These are phyloP conservation scores for Trochalopteron elliotii DNA, from an alignment of 2,113 vertebrate species.

Conservation along the genomic window DNA sequence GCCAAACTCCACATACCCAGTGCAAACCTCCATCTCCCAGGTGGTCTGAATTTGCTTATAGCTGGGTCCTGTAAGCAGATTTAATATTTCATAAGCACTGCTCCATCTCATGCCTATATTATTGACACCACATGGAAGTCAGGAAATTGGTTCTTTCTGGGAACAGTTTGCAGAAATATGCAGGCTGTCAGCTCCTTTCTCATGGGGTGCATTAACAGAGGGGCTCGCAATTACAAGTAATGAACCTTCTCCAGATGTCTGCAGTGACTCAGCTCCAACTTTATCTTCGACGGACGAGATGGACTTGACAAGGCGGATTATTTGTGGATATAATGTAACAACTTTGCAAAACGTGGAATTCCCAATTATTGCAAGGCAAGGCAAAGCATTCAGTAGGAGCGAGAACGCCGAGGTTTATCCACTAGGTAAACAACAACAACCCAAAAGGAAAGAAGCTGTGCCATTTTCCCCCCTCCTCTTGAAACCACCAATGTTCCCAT, in stretches of 20 bases:
- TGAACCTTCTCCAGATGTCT: constrained; percentile 91
- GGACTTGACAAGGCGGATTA: constrained; percentile 80
- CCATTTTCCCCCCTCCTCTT: constrained; percentile 18
- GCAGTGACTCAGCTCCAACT: constrained; percentile 79
- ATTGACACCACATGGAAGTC: constrained; percentile 97
- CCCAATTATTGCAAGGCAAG: constrained; percentile 58
- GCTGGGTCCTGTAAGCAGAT: constrained; percentile 83
- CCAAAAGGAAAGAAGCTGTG: constrained; percentile 54
- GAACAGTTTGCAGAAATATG: constrained; percentile 94
- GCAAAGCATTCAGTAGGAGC: constrained; percentile 25
- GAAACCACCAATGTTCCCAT: constrained; percentile 58
- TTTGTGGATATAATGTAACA: constrained; percentile 70
- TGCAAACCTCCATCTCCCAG: constrained; percentile 82
- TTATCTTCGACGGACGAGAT: constrained; percentile 71
- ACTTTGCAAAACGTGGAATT: constrained; percentile 65
- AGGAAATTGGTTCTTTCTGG: constrained; percentile 93
- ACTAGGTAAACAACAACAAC: constrained; percentile 63
- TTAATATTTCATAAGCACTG: constrained; percentile 96
- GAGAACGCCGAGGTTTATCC: constrained; percentile 4
- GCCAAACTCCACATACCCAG: constrained; percentile 70
- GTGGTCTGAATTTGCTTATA: constrained; percentile 90
- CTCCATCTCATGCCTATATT: constrained; percentile 88
- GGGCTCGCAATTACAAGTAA: constrained; percentile 89
- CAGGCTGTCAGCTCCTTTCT: constrained; percentile 85
- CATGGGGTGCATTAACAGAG: constrained; percentile 84